These are phyloP conservation scores for Crotalus helleri DNA, from an alignment of 2,113 vertebrate species.

Conservation along the genomic window DNA sequence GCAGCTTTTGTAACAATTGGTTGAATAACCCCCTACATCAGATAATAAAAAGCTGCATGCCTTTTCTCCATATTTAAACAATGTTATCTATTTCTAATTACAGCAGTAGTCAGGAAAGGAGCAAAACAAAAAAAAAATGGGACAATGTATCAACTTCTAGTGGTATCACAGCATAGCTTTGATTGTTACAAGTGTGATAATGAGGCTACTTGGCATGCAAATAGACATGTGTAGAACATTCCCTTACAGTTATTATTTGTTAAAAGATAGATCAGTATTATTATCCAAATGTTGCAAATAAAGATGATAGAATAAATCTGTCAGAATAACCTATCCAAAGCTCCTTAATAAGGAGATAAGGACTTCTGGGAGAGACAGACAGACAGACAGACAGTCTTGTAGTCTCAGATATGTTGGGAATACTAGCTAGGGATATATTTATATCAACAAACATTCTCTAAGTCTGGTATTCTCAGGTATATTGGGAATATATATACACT, in stretches of 20 bases:
- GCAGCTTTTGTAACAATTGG: not conserved
- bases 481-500: too few species aligned
- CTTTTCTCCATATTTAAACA: not conserved
- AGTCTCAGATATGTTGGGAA: too few species aligned
- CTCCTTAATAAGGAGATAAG: not conserved
- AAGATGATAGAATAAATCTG: not conserved
- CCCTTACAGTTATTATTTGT: not conserved
- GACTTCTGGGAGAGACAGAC: not conserved
- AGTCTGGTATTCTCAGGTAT: too few species aligned
- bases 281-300: not conserved
- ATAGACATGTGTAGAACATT: not conserved
- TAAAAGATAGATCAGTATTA: not conserved
- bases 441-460: too few species aligned
- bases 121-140: not conserved
- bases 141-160: not conserved
- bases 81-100: not conserved
- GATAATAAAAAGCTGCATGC: not conserved
- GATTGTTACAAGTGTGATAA: not conserved
- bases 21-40: not conserved
- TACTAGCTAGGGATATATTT: too few species aligned
- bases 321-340: not conserved
- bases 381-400: too few species aligned
- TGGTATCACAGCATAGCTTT: not conserved
- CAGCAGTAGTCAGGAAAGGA: not conserved
- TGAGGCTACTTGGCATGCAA: not conserved